Evolutionary conservation across 1,140 invertebrate genomes (phyloP).

Genomic region (Chelonus insularis): DNA sequence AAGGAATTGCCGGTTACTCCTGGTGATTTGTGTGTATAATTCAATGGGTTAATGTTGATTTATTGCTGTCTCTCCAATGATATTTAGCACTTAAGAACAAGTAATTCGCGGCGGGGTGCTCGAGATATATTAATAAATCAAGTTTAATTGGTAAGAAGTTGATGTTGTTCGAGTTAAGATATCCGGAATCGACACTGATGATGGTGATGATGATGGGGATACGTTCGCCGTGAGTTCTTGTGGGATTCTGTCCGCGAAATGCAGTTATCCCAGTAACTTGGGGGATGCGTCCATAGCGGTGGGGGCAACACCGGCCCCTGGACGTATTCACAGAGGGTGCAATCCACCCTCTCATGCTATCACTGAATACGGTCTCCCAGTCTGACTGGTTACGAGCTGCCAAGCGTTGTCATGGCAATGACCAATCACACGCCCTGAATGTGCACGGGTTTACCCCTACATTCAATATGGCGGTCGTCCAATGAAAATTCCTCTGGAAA

Average conservation of each 20-base stretch:
- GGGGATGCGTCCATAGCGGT: conserved; percentile 31
- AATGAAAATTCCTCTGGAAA: conserved; percentile 59
- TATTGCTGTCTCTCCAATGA: too few species aligned
- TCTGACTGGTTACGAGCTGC: conserved; percentile 12
- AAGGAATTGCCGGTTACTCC: background rate
- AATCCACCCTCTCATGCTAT: background rate
- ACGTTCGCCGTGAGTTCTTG: conserved; percentile 57
- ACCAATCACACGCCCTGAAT: conserved; percentile 39
- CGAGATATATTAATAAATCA: background rate
- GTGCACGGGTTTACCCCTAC: conserved; percentile 29
- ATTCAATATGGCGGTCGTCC: conserved; percentile 52
- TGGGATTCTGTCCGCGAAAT: conserved; percentile 60
- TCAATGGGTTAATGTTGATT: too few species aligned
- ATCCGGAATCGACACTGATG: conserved; percentile 9
- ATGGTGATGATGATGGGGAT: conserved; percentile 36
- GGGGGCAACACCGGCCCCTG: conserved; percentile 23
- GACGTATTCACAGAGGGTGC: conserved; percentile 12
- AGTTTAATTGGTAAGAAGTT: too few species aligned
- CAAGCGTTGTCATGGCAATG: conserved; percentile 48
- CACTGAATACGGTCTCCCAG: background rate
- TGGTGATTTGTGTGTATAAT: background rate
- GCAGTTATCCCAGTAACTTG: conserved; percentile 55
- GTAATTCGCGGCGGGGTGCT: background rate
- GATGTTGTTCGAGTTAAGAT: too few species aligned
- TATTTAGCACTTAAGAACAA: too few species aligned